Evolutionary conservation across 2,797 vertebrate genomes (phyloP).

Genomic region (Pygocentrus nattereri): DNA sequence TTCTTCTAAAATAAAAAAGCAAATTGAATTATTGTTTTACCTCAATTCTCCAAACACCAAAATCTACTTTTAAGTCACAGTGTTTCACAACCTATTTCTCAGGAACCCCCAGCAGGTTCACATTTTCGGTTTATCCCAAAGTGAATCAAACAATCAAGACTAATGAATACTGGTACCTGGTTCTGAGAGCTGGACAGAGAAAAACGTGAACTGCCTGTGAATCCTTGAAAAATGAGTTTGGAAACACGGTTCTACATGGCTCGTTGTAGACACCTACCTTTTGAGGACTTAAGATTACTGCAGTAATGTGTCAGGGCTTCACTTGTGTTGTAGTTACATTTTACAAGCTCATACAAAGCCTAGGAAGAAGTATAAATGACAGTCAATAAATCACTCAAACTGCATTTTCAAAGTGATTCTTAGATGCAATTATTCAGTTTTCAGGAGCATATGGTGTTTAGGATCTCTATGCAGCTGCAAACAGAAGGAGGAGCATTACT

Average conservation of each 20-base stretch:
- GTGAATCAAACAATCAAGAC: neutral
- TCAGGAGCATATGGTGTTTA: too few species aligned
- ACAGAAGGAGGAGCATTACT: neutral
- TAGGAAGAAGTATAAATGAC: conserved; percentile 59
- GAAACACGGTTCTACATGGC: neutral
- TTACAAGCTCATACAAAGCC: conserved; percentile 93
- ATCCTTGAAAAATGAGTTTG: neutral
- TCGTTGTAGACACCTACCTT: conserved; percentile 81
- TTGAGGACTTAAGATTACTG: conserved; percentile 85
- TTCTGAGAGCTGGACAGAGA: neutral
- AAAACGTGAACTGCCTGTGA: neutral
- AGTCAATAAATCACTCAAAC: neutral
- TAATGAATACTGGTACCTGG: neutral
- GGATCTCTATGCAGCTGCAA: neutral
- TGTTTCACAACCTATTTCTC: conserved; percentile 3
- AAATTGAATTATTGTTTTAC: neutral
- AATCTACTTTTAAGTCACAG: neutral
- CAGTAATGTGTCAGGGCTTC: conserved; percentile 91
- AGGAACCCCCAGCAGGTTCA: neutral
- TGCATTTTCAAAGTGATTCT: neutral
- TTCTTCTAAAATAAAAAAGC: conserved; percentile 79
- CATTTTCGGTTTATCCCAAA: neutral
- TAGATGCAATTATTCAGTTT: too few species aligned
- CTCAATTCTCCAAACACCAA: neutral
- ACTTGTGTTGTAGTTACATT: conserved; percentile 89